A percentile compares a stretch with the other conserved stretches of the same genome.
Evolutionary conservation across 64 coral and sea anemone species (phyloP).

Genomic region (Platygyra sinensis): DNA sequence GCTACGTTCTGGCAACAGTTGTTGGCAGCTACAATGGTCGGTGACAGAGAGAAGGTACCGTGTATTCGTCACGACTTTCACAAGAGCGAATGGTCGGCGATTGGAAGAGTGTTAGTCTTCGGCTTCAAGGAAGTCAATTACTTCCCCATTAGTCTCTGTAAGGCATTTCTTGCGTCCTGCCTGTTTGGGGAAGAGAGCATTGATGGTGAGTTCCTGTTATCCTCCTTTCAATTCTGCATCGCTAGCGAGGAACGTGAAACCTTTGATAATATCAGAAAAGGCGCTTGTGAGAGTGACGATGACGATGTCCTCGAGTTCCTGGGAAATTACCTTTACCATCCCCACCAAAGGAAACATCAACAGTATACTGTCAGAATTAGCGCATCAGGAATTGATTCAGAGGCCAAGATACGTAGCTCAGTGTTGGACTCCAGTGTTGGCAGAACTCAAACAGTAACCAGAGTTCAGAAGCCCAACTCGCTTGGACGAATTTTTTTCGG

Average conservation of each 20-base stretch:
- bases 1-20: slow-evolving; percentile 49
- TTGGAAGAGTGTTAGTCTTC: slow-evolving; percentile 38
- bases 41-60: slow-evolving; percentile 55
- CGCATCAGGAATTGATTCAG: slow-evolving; percentile 61
- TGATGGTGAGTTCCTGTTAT: slow-evolving; percentile 50
- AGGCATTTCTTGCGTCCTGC: slow-evolving; percentile 53
- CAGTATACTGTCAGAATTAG: slow-evolving; percentile 19
- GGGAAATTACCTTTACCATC: slow-evolving; percentile 59
- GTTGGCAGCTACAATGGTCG: slow-evolving; percentile 22
- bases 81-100: slow-evolving; percentile 50
- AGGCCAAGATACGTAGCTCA: slow-evolving; percentile 53
- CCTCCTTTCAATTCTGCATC: slow-evolving; percentile 50
- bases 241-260: slow-evolving; percentile 4
- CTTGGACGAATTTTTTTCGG: slow-evolving; percentile 1
- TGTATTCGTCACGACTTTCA: slow-evolving; percentile 55
- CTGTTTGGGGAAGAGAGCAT: slow-evolving; percentile 58
- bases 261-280: too few species aligned
- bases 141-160: slow-evolving; percentile 59
- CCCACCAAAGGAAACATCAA: slow-evolving; percentile 51
- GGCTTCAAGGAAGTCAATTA: slow-evolving; percentile 42
- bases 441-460: not conserved
- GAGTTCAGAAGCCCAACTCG: not conserved
- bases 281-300: too few species aligned
- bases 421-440: slow-evolving; percentile 30
- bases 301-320: too few species aligned